Percentiles rank a stretch among this genome's conserved stretches.
Conservation (phyloP, 2,888 invertebrate genomes). For the Muscina levida region DNA sequence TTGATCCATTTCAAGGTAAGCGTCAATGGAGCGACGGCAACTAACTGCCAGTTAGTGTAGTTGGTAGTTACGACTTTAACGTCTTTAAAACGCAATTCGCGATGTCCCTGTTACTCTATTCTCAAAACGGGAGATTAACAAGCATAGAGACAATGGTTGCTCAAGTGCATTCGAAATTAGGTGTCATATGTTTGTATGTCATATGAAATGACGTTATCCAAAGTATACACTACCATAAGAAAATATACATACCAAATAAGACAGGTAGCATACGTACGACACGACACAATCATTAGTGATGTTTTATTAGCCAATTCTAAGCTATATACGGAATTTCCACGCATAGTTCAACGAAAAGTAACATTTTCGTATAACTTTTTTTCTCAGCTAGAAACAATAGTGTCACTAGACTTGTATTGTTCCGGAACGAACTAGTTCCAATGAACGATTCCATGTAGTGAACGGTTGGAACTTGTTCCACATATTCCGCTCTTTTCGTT, state of each 20-base stretch:
- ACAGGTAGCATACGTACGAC: neutral
- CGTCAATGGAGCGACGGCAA: neutral
- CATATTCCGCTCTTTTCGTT: no score
- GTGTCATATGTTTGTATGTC: slow-evolving; percentile 49
- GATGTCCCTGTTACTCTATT: slow-evolving; percentile 10
- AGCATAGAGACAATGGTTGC: slow-evolving; percentile 41
- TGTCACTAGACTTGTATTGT: no score
- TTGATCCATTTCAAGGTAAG: slow-evolving; percentile 8
- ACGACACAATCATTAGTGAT: neutral
- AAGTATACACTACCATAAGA: no score
- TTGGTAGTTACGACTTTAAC: slow-evolving; percentile 50
- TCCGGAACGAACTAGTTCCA: no score
- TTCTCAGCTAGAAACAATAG: no score
- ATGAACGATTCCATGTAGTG: no score
- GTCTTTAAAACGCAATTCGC: slow-evolving; percentile 10
- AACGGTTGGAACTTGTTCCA: no score
- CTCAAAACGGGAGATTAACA: slow-evolving; percentile 43
- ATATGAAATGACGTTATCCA: no score
- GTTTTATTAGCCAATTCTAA: no score
- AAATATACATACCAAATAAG: neutral
- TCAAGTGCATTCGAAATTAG: slow-evolving; percentile 55
- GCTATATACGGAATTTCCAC: no score
- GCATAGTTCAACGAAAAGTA: no score
- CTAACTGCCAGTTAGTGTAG: slow-evolving; percentile 43
- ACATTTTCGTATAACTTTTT: no score